Base-by-base conservation (phyloP, 2,113 vertebrate genomes). In the Apus apus region DNA sequence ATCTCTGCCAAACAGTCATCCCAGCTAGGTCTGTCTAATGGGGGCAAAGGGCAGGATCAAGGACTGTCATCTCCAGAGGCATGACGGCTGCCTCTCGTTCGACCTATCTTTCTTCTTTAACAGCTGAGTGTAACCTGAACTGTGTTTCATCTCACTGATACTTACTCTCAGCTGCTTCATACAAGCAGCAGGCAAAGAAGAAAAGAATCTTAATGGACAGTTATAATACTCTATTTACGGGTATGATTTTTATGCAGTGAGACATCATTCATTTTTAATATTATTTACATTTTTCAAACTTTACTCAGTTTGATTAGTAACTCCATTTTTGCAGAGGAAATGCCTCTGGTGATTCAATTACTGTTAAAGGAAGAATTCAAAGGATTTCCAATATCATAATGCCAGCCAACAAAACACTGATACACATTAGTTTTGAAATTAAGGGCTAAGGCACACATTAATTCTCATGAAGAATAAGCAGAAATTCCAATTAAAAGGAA, bases 51-150 rank as follows among this genome's bases (percentile, higher is more conserved):
- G 81, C 81, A 94, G 66, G 40, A 89, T 54, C 66, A 40, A 81
- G 36, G 36, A 12, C 70, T 94, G 86, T 82, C 93, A 93, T 85
- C 77, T 96, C 91, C 2, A 3, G 40, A 81, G 71, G 84, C 61
- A 85, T 79, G 74, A 89, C 1, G 15, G 73, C 74, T 89, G 89
- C 87, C 89, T 96, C 87, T 75, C 10, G 5, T 94, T 95, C 95
- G 87, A 93, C 91, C 89, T 46, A 6, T 85, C 94, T 89, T 87
- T 80, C 71, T 87, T 94, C 94, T 92, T 82, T 91, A 96, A 94
- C 73, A 87, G 81, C 84, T 71, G 78, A 89, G 62, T 73, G 81
- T 95, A 97, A 91, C 74, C 58, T 72, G 89, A 97, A 72, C 93
- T 58, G 53, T 0, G 0, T 54, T 91, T 57, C 56, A 70, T 65